phyloP scores from a whole-genome alignment of 2,113 vertebrate species.

The Equus quagga region DNA sequence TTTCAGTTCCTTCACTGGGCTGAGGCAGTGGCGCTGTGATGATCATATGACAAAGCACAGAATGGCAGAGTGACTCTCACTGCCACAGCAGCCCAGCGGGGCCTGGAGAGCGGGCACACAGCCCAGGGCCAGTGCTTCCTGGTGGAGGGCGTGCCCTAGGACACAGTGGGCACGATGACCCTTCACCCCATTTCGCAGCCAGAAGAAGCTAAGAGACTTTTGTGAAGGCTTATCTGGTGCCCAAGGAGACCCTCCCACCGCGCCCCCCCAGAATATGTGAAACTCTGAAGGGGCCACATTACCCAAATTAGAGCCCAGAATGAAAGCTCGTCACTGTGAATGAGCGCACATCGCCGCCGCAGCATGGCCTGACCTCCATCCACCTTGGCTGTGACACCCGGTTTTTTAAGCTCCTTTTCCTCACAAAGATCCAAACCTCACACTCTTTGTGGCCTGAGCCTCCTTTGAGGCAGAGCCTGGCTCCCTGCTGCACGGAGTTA shows the following conservation, averaged over 20 bases:
- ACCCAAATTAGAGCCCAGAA: neutral
- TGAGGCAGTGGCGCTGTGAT: neutral
- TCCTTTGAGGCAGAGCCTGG: constrained; percentile 16
- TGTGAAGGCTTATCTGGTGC: neutral
- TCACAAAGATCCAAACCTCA: neutral
- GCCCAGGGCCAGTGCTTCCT: neutral
- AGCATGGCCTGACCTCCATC: neutral
- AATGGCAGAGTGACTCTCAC: neutral
- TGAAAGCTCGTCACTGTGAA: neutral
- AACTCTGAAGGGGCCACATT: neutral
- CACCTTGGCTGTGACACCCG: neutral
- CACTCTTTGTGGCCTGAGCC: neutral
- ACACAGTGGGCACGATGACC: neutral
- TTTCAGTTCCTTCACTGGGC: neutral
- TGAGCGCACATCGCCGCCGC: neutral
- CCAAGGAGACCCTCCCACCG: neutral
- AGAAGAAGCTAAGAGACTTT: neutral
- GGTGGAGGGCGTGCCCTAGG: neutral
- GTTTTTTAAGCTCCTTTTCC: neutral
- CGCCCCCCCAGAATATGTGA: neutral
- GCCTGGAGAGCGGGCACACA: neutral
- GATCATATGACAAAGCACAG: neutral
- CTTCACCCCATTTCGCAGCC: neutral
- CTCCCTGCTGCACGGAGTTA: neutral
- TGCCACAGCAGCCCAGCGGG: neutral